phyloP scores from a whole-genome alignment of 2,888 invertebrate species.

The Agonum fuliginosum region DNA sequence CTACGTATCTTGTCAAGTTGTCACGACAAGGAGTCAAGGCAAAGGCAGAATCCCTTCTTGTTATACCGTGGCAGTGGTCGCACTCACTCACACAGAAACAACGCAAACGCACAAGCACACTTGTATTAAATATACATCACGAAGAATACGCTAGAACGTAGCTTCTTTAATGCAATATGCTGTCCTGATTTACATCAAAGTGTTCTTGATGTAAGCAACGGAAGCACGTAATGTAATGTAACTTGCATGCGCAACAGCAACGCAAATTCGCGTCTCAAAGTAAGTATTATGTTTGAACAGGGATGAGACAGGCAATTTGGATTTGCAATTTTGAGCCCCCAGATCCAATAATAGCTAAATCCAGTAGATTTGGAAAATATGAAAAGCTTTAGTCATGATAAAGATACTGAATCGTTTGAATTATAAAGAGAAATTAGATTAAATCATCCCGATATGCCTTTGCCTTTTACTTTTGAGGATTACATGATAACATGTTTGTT shows the following conservation, averaged over 20 bases:
- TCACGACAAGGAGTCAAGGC: slow-evolving; percentile 42
- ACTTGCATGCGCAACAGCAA: slow-evolving; percentile 21
- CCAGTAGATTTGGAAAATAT: slow-evolving; percentile 38
- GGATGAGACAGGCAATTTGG: slow-evolving; percentile 50
- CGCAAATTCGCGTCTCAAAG: slow-evolving; percentile 44
- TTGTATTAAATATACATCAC: slow-evolving; percentile 51
- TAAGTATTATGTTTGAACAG: slow-evolving; percentile 47
- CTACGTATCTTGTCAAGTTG: slow-evolving; percentile 49
- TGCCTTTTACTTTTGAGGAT: slow-evolving; percentile 30
- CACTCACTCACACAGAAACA: neutral
- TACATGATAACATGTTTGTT: slow-evolving; percentile 41
- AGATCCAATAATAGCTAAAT: slow-evolving; percentile 46
- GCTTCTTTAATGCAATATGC: slow-evolving; percentile 55
- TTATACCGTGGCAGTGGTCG: slow-evolving; percentile 4
- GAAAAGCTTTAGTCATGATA: slow-evolving; percentile 32
- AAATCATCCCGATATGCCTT: slow-evolving; percentile 5
- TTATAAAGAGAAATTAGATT: slow-evolving; percentile 47
- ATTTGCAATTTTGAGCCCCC: slow-evolving; percentile 38
- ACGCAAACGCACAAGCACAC: slow-evolving; percentile 11
- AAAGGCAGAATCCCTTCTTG: slow-evolving; percentile 11
- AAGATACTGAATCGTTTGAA: slow-evolving; percentile 34
- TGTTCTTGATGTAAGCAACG: slow-evolving; percentile 47
- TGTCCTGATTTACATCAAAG: slow-evolving; percentile 55
- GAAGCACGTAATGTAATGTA: slow-evolving; percentile 41
- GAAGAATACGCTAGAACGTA: slow-evolving; percentile 40